Conservation (phyloP, 2,888 invertebrate genomes). For the Homarus gammarus region DNA sequence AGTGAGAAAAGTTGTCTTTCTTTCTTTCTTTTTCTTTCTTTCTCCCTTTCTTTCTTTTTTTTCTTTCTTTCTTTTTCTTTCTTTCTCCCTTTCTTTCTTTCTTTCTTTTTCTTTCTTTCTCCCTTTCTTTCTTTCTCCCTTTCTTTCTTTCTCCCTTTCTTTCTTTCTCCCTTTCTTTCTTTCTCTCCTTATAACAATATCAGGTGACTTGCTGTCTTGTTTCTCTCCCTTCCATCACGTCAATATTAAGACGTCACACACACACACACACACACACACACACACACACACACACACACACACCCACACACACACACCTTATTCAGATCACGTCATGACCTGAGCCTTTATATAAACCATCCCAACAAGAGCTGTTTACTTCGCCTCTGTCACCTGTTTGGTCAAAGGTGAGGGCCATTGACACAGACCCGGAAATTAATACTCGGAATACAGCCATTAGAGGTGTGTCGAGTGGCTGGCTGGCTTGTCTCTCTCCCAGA, state of each 20-base stretch:
- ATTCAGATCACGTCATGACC: too few species aligned
- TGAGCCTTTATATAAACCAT: too few species aligned
- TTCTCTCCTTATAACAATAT: constrained; percentile 1
- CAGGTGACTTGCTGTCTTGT: too few species aligned
- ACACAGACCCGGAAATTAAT: too few species aligned
- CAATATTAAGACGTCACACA: background rate
- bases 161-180: background rate
- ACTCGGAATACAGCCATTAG: too few species aligned
- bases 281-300: background rate
- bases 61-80: background rate
- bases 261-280: background rate
- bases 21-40: background rate
- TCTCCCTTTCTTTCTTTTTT: background rate
- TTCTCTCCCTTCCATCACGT: too few species aligned
- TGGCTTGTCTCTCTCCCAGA: too few species aligned
- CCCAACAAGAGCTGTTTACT: too few species aligned
- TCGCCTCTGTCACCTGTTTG: too few species aligned
- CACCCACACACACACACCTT: background rate
- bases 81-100: background rate
- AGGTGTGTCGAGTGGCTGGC: too few species aligned
- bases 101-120: background rate
- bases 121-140: background rate
- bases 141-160: background rate
- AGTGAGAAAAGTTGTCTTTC: too few species aligned
- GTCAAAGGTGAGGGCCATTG: too few species aligned